Evolutionary conservation across 1,140 invertebrate genomes (phyloP).

Genomic region (Zelostemma sp.): DNA sequence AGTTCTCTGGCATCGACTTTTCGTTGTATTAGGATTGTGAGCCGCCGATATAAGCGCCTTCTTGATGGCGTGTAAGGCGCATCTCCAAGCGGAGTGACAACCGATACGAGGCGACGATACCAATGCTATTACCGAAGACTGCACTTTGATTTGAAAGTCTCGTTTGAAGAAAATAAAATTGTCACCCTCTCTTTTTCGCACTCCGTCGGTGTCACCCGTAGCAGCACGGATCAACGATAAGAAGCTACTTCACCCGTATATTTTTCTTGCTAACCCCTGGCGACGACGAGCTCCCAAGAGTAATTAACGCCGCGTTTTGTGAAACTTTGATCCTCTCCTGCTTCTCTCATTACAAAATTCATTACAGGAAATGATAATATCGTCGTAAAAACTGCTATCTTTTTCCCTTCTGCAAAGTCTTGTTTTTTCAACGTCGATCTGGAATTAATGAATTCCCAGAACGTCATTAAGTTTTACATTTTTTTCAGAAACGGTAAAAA

Average conservation of each 20-base stretch:
- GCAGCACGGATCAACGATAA: background rate
- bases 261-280: constrained; percentile 32
- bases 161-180: constrained; percentile 36
- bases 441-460: background rate
- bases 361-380: constrained; percentile 42
- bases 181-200: constrained; percentile 34
- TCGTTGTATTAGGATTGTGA: constrained; percentile 8
- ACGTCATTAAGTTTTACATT: background rate
- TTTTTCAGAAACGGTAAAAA: too few relatives aligned
- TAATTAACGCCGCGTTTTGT: constrained; percentile 45
- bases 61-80: constrained; percentile 19
- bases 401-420: constrained; percentile 12
- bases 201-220: constrained; percentile 4
- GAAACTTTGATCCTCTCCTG: constrained; percentile 42
- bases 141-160: constrained; percentile 24
- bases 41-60: too few relatives aligned
- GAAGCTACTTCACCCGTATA: constrained; percentile 7
- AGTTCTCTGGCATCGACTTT: too few relatives aligned
- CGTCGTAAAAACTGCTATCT: constrained; percentile 35
- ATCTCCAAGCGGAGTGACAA: constrained; percentile 38
- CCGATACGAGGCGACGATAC: constrained; percentile 17
- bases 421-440: background rate
- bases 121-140: constrained; percentile 2
- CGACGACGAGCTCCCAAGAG: constrained; percentile 31
- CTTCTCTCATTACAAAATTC: constrained; percentile 45